A percentile compares a stretch with the other conserved stretches of the same genome.
phyloP scores from a whole-genome alignment of 2,113 vertebrate species.

The Narcine bancroftii region DNA sequence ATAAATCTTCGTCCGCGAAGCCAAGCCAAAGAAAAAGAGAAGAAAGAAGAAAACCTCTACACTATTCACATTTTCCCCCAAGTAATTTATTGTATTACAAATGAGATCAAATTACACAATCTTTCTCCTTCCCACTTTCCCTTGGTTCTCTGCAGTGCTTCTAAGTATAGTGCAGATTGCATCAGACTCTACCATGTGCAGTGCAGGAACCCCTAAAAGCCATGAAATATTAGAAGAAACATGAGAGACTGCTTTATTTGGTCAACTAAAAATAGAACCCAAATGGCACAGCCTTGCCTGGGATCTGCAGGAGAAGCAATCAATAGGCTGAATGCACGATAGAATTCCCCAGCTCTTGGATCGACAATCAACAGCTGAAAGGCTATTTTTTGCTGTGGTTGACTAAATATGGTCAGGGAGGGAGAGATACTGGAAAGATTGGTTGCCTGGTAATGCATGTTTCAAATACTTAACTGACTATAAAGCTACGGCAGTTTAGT shows the following conservation, averaged over 20 bases:
- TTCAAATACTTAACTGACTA: constrained; percentile 84
- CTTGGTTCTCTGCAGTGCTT: constrained; percentile 49
- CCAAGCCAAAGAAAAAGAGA: too few relatives aligned
- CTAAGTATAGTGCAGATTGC: constrained; percentile 73
- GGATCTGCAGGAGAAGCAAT: constrained; percentile 69
- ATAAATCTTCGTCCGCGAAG: too few relatives aligned
- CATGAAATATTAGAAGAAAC: constrained; percentile 64
- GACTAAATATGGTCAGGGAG: constrained; percentile 99
- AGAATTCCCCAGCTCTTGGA: constrained; percentile 67
- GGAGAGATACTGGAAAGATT: constrained; percentile 79
- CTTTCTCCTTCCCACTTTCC: constrained; percentile 39
- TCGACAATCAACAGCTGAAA: constrained; percentile 75
- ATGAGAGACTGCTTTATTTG: constrained; percentile 89
- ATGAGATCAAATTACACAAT: constrained; percentile 48
- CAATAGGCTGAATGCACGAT: constrained; percentile 76
- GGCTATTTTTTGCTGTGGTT: constrained; percentile 98
- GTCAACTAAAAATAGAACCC: constrained; percentile 73
- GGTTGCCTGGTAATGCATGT: constrained; percentile 77
- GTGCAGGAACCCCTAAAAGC: constrained; percentile 63
- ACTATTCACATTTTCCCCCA: not conserved
- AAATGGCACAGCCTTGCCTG: constrained; percentile 67
- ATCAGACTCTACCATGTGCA: constrained; percentile 64
- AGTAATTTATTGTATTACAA: constrained; percentile 37
- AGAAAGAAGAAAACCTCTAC: too few relatives aligned
- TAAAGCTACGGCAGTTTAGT: constrained; percentile 75